Evolutionary conservation across 2,888 invertebrate genomes (phyloP), one percentile per base, ranked within the genome.

Genomic region (Toxonevra muliebris): DNA sequence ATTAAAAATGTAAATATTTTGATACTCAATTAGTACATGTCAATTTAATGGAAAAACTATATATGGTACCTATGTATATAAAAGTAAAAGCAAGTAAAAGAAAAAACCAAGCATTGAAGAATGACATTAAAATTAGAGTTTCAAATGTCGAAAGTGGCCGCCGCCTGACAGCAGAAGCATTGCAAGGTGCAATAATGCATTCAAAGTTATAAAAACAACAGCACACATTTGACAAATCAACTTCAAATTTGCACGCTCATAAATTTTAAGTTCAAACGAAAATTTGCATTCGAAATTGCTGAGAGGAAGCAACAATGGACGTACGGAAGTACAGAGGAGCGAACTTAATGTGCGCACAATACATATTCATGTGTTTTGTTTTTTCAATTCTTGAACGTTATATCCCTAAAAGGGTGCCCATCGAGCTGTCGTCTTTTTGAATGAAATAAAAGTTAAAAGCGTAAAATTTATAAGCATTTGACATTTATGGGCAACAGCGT

Each of bases 1-100:
- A 70, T 70, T 67, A 70, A 65, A 67, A 67, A 70, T 70, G 67
- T 61, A 67, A 70, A 70, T 70, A 62, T 65, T 70, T 70, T 65
- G 65, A 50, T 61, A 48, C 50, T 15, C 67, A 65, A 70, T 70
- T 62, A 66, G 66, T 66, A 17, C 48, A 54, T 61, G 58, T 69
- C 60, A 58, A 61, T 65, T 61, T 62, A 54, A 61, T 66, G 66
- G 57, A 42, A 48, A 61, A 42, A 42, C 58, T 15, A 30, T 53
- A 52, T 59, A 65, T 59, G 50, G n/a, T n/a, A n/a, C n/a, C n/a
- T n/a, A 59, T 53, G 20, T 58, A 52, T 20, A 53, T 52, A 30
- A 30, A 30, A 30, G n/a, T n/a, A n/a, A 30, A 2, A 30, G 30
- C 7, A 30, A 30, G 30, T 30, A 7, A 30, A 30, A 30, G 30